These are phyloP conservation scores for Apocheima hispidaria DNA, from an alignment of 2,888 invertebrate genomes.

Conservation along the genomic window DNA sequence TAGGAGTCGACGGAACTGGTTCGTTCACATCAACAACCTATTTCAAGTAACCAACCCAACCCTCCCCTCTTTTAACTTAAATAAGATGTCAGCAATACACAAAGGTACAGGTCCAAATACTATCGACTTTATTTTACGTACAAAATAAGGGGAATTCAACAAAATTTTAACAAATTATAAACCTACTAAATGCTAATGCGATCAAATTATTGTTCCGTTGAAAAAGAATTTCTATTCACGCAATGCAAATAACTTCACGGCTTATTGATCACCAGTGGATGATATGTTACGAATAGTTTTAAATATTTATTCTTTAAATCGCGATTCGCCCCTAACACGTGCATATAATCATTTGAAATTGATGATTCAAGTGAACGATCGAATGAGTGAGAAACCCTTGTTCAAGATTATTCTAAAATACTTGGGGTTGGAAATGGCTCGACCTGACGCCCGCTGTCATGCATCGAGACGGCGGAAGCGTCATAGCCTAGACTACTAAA, in stretches of 20 bases:
- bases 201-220: slow-evolving; percentile 64
- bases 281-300: slow-evolving; percentile 66
- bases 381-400: slow-evolving; percentile 58
- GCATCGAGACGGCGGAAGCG: slow-evolving; percentile 52
- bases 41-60: slow-evolving; percentile 59
- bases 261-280: slow-evolving; percentile 70
- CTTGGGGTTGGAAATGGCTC: slow-evolving; percentile 62
- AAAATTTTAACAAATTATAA: slow-evolving; percentile 57
- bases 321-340: slow-evolving; percentile 58
- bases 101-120: slow-evolving; percentile 16
- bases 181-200: slow-evolving; percentile 64
- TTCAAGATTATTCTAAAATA: slow-evolving; percentile 77
- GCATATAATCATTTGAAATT: slow-evolving; percentile 59
- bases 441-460: slow-evolving; percentile 56
- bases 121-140: neutral
- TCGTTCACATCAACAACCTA: slow-evolving; percentile 52
- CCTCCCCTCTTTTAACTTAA: slow-evolving; percentile 55
- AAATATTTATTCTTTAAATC: slow-evolving; percentile 63
- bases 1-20: slow-evolving; percentile 60
- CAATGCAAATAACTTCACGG: slow-evolving; percentile 75
- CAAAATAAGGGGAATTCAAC: slow-evolving; percentile 11
- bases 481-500: slow-evolving; percentile 25
- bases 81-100: slow-evolving; percentile 59
- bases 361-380: slow-evolving; percentile 62
- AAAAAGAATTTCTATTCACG: slow-evolving; percentile 72